Base-by-base conservation (phyloP, 2,797 vertebrate genomes). In the Sebastes jordani region DNA sequence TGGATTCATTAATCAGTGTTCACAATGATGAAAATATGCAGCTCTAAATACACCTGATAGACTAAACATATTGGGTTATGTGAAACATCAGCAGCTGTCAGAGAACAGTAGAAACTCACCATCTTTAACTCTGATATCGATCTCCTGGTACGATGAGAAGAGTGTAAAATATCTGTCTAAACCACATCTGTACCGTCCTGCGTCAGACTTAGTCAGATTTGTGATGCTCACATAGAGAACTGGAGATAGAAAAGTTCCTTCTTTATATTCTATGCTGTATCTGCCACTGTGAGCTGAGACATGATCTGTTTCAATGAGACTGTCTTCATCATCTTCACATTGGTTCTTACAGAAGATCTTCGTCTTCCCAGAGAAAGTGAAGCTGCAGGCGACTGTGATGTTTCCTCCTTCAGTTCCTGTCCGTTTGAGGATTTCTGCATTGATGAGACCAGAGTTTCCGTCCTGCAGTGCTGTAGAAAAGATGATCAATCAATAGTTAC, bases 141-240 rank as follows among this genome's bases (percentile, higher is more conserved):
- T 46, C 1, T 46, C 20, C 0, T 13, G 0, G 2, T 3, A 7
- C 2, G 11, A 3, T 14, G 11, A 6, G 1, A n/a, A n/a, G n/a
- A 0, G 2, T 16, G 1, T 0, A 0, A 1, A 0, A 7, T 0
- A 0, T 49, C 46, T 38, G 2, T 4, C 0, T 14, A 86, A 56
- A 5, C 5, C 1, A 55, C 81, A 88, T 0, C 1, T 18, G 81
- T 90, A 90, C 3, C 2, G 1, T 30, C 85, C 88, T 2, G 73
- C 23, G 60, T 87, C 89, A n/a, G 83, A 73, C 71, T 54, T 42
- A 1, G 0, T 80, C 80, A 91, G 65, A 0, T 76, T 16, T 36
- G 23, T 80, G 88, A 92, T 86, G 77, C 20, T 86, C 83, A 88
- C 88, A 61, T 30, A 0, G 11, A 88, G 1, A 32, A 16, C 0